A percentile compares a stretch with the other conserved stretches of the same genome.
These are phyloP conservation scores for Arvicanthis niloticus DNA, from an alignment of 2,113 vertebrate genomes.

Conservation along the genomic window DNA sequence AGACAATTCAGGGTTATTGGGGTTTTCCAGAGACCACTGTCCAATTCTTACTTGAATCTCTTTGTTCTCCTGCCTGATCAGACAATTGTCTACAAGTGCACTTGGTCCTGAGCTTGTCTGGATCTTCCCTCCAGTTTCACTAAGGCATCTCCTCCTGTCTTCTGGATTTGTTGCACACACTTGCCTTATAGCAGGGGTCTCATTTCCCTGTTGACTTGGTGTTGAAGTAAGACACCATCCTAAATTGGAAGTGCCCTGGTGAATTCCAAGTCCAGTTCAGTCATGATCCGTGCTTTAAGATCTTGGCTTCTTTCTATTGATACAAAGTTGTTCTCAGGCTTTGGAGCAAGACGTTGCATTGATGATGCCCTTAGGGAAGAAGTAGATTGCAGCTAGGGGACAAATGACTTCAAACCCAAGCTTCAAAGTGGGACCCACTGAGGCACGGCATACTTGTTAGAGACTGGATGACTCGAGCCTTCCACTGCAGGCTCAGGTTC, in stretches of 20 bases:
- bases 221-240: not conserved
- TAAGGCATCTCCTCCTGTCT: not conserved
- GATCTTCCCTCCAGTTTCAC: not conserved
- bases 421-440: not conserved
- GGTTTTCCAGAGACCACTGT: not conserved
- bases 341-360: not conserved
- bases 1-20: not conserved
- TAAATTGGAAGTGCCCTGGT: accelerated
- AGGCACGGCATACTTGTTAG: accelerated
- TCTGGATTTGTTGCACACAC: too few species aligned
- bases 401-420: not conserved
- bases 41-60: not conserved
- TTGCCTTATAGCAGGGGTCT: accelerated
- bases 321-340: not conserved
- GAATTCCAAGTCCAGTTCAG: accelerated
- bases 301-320: not conserved
- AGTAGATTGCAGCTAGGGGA: not conserved
- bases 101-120: not conserved
- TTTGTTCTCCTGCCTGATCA: not conserved
- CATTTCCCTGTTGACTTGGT: not conserved
- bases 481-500: accelerated
- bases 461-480: accelerated
- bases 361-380: not conserved
- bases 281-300: not conserved
- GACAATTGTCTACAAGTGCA: not conserved